Evolutionary conservation across 2,888 invertebrate species (phyloP).

Genomic region (Dorcus parallelipipedus): DNA sequence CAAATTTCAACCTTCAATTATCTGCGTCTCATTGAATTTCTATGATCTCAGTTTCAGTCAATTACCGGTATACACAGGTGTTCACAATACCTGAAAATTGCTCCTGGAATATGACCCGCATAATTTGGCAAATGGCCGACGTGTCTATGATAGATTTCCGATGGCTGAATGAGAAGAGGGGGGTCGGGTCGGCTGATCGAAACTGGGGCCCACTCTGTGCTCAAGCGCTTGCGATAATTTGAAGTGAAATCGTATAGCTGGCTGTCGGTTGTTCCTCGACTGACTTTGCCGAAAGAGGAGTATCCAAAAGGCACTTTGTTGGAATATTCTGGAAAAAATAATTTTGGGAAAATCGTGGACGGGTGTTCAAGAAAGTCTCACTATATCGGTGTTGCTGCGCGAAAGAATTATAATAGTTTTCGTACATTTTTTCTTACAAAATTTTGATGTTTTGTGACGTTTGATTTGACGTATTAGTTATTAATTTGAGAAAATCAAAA

Average conservation of each 20-base stretch:
- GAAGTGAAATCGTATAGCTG: slow-evolving; percentile 73
- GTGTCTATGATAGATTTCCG: slow-evolving; percentile 70
- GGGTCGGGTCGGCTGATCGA: slow-evolving; percentile 54
- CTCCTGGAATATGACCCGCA: slow-evolving; percentile 75
- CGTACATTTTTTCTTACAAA: slow-evolving; percentile 31
- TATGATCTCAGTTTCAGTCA: not conserved
- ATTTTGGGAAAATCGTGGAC: not conserved
- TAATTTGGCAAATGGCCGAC: slow-evolving; percentile 75
- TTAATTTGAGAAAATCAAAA: too few relatives aligned
- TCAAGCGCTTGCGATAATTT: slow-evolving; percentile 67
- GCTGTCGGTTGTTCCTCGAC: slow-evolving; percentile 65
- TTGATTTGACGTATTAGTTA: not conserved
- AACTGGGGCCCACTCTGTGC: slow-evolving; percentile 73
- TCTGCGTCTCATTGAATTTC: not conserved
- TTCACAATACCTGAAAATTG: slow-evolving; percentile 58
- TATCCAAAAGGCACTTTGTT: slow-evolving; percentile 67
- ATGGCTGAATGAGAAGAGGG: slow-evolving; percentile 50
- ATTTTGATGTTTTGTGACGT: not conserved
- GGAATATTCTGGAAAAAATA: slow-evolving; percentile 51
- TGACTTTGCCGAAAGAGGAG: slow-evolving; percentile 61
- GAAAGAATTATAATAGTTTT: slow-evolving; percentile 41
- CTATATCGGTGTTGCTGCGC: slow-evolving; percentile 40
- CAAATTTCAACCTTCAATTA: too few relatives aligned
- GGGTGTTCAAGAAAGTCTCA: slow-evolving; percentile 9
- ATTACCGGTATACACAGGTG: slow-evolving; percentile 16